These are phyloP conservation scores for Hippoglossus hippoglossus DNA, from an alignment of 2,797 vertebrate species.

Conservation along the genomic window DNA sequence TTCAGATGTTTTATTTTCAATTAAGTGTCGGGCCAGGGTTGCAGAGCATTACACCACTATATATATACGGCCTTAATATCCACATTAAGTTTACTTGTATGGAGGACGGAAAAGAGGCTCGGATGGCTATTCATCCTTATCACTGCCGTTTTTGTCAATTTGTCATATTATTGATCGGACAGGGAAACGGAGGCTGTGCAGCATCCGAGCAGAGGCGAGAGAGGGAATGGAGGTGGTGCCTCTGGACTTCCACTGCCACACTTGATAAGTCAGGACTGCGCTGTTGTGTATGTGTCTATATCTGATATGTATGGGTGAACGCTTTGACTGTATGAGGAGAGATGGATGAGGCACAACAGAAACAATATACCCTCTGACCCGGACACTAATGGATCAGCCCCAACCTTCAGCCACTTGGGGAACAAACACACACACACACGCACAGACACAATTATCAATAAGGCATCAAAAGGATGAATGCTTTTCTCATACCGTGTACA, in stretches of 20 bases:
- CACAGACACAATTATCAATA: background rate
- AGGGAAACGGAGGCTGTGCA: slow-evolving; percentile 26
- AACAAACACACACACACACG: background rate
- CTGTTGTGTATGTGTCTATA: slow-evolving; percentile 12
- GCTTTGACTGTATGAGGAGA: slow-evolving; percentile 38
- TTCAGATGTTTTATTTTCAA: slow-evolving; percentile 9
- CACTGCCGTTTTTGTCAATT: slow-evolving; percentile 59
- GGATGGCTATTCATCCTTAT: slow-evolving; percentile 59
- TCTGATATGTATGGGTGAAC: slow-evolving; percentile 25
- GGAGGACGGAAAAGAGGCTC: slow-evolving; percentile 28
- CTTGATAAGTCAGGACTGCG: slow-evolving; percentile 22
- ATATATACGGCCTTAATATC: slow-evolving; percentile 36
- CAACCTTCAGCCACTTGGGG: slow-evolving; percentile 12
- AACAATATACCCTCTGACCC: slow-evolving; percentile 58
- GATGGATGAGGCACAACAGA: slow-evolving; percentile 56
- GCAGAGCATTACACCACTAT: slow-evolving; percentile 12
- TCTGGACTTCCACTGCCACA: slow-evolving; percentile 55
- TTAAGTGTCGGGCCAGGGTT: background rate
- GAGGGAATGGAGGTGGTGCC: slow-evolving; percentile 37
- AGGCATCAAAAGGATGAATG: background rate
- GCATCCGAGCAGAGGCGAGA: slow-evolving; percentile 30
- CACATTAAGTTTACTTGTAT: slow-evolving; percentile 41
- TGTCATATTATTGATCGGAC: slow-evolving; percentile 62
- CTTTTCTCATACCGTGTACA: background rate
- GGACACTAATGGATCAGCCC: slow-evolving; percentile 49